Conservation (phyloP, 53 echinoderm and acorn worm species). For the Mesocentrotus franciscanus region DNA sequence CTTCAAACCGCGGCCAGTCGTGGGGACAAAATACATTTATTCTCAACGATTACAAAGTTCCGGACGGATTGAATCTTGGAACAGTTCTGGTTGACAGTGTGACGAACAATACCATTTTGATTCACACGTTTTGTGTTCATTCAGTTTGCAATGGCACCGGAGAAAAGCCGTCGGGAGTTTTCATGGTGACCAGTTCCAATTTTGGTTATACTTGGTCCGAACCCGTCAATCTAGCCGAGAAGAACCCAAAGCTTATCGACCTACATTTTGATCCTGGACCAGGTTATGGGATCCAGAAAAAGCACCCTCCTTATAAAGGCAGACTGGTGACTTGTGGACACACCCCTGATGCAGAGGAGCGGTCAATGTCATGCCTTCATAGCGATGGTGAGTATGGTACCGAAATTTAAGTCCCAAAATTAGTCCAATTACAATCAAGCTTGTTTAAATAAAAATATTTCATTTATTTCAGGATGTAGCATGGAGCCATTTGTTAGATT, state of each 20-base stretch:
- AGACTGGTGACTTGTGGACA: slow-evolving; percentile 78
- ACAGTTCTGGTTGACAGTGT: slow-evolving; percentile 68
- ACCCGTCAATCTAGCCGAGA: slow-evolving; percentile 59
- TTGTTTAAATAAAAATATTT: neutral
- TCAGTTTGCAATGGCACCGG: slow-evolving; percentile 57
- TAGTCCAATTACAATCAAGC: neutral
- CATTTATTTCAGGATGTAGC: neutral
- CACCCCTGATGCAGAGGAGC: neutral
- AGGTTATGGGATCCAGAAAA: slow-evolving; percentile 81
- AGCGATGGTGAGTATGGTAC: slow-evolving; percentile 73
- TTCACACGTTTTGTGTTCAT: slow-evolving; percentile 80
- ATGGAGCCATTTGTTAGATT: too few relatives aligned
- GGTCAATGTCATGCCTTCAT: slow-evolving; percentile 67
- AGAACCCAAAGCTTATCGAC: slow-evolving; percentile 56
- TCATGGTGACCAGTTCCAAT: slow-evolving; percentile 67
- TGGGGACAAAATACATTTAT: slow-evolving; percentile 50
- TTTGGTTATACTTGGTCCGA: slow-evolving; percentile 69
- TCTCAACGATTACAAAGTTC: slow-evolving; percentile 70
- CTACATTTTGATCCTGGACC: slow-evolving; percentile 74
- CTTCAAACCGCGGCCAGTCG: slow-evolving; percentile 60
- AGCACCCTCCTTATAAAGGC: slow-evolving; percentile 65
- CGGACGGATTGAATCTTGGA: slow-evolving; percentile 78
- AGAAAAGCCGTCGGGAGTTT: slow-evolving; percentile 59
- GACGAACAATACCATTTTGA: slow-evolving; percentile 63
- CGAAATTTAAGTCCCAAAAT: too few relatives aligned